Conservation (phyloP, 2,797 vertebrate species). For the Danionella dracula region DNA sequence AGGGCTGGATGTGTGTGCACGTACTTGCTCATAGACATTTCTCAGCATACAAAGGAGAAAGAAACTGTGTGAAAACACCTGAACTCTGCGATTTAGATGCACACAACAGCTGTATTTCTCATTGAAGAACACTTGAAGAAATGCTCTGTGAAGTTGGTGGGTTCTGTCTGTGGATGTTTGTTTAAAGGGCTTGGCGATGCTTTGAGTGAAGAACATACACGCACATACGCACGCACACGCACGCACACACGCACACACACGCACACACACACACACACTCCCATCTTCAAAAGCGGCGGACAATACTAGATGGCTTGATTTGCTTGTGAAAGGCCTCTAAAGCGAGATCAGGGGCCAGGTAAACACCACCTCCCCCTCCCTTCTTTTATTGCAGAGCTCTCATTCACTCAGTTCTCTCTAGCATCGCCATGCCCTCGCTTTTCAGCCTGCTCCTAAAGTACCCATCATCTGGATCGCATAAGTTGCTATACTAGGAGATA, state of each 20-base stretch:
- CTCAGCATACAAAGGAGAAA: background rate
- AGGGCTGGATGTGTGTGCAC: background rate
- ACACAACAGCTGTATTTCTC: constrained; percentile 2
- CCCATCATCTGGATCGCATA: constrained; percentile 44
- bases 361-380: constrained; percentile 6
- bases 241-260: background rate
- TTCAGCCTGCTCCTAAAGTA: constrained; percentile 26
- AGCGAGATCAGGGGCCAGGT: constrained; percentile 33
- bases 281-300: constrained; percentile 11
- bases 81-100: background rate
- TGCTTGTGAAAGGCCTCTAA: constrained; percentile 48
- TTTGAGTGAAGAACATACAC: too few species aligned
- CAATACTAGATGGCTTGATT: constrained; percentile 36
- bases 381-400: background rate
- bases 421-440: constrained; percentile 5
- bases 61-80: background rate
- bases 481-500: background rate
- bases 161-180: constrained; percentile 12
- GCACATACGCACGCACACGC: too few species aligned
- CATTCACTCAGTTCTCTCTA: background rate
- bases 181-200: constrained; percentile 15
- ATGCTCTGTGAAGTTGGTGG: background rate
- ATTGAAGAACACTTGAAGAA: constrained; percentile 11
- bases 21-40: background rate
- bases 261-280: background rate